Base-by-base conservation (phyloP, 2,888 invertebrate species). In the Sialis lutaria region DNA sequence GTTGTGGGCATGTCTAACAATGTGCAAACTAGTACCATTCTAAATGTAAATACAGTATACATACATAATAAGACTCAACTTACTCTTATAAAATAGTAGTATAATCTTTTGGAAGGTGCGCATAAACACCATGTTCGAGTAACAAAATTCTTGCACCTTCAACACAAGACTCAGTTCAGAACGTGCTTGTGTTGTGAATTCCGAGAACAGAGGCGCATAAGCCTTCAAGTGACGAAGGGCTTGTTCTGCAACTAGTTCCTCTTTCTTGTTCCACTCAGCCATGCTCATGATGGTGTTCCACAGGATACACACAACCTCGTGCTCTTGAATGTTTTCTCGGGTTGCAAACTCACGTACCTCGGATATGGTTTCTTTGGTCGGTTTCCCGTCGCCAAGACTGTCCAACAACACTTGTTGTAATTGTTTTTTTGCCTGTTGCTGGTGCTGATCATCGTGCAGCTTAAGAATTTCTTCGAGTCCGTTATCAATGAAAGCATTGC, bases 41-140 rank as follows among this genome's bases (percentile, higher is more conserved):
- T 9, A 2, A 10, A 9, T 4, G 4, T 35, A 4, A 35, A 9
- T 9, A n/a, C 35, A 35, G 35, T 35, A 2, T 22, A 4, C 22
- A 22, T 22, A 22, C 4, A 22, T 22, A 4, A 22, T 22, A 2
- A 22, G 22, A 22, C 4, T 4, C 22, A 7, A 61, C 71, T 65
- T 67, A 82, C 86, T 88, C 77, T 91, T 93, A 73, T 96, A 96
- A 70, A 95, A 83, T 63, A 95, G 80, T 68, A 95, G 78, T 59
- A 96, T 83, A 60, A 96, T 91, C 73, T 95, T 95, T 67, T 90
- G 90, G 79, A 96, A 96, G 66, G 90, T 90, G 65, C 91, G 90
- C 90, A 96, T 91, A 69, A 96, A 96, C 67, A 87, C 90, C 93
- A 95, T 95, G 73, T 96, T 95, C 65, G 93, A 93, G 67, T 96